Evolutionary conservation across 2,113 vertebrate genomes (phyloP), one percentile per base, ranked within the genome.

Genomic region (Sceloporus undulatus): DNA sequence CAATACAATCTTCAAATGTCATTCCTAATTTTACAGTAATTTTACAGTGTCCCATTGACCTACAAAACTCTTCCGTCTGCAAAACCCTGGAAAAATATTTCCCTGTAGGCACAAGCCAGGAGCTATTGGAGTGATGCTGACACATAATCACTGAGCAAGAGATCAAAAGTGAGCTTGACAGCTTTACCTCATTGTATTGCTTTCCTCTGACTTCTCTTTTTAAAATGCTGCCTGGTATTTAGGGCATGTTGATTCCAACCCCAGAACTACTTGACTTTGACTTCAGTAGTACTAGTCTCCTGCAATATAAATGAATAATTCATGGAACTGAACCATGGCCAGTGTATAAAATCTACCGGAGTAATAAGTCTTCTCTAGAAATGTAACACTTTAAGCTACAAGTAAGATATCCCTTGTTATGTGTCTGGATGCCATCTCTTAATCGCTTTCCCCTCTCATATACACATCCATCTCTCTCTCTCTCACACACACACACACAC

Each of bases 71-170:
- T 29, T 38, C 34, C 9, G 25, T 76, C 71, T 66, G 27, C 87
- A 83, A 21, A 66, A 40, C 27, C 23, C 10, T 76, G 42, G 73
- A 48, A 38, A 75, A 21, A 65, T 2, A 38, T 18, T 18, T 91
- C 68, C 82, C 90, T 38, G 27, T 84, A 74, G 78, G 82, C 82
- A 85, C 92, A 88, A 87, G 90, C 13, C 52, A 75, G 84, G 70
- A 88, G 5, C 81, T 86, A 79, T 90, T 83, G 81, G 90, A 92
- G 75, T 54, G 42, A 54, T 25, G 27, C 1, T 6, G 83, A 88
- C 75, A 52, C 68, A 90, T 89, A 91, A 79, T 89, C 62, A 76
- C 90, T 91, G 81, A 74, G 29, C 90, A 88, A 70, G 75, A n/a
- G 68, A 89, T 82, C 89, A 87, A 71, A 85, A 27, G 8, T 10